Evolutionary conservation across 2,888 invertebrate species (phyloP).

Genomic region (Crioceris asparagi): DNA sequence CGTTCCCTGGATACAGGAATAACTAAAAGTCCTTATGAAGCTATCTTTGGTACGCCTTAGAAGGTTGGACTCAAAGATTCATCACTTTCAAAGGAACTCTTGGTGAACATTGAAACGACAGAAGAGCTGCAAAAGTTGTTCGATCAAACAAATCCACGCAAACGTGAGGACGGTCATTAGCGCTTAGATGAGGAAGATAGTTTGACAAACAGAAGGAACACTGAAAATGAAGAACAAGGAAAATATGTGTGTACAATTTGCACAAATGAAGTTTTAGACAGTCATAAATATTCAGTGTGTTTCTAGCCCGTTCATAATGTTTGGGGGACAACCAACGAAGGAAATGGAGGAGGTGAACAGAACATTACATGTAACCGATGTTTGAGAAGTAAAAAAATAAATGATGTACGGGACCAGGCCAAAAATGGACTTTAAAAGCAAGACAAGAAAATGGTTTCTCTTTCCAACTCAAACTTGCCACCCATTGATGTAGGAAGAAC

Average conservation of each 20-base stretch:
- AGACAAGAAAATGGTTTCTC: too few species aligned
- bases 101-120: slow-evolving; percentile 5
- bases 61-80: slow-evolving; percentile 10
- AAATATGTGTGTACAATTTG: slow-evolving; percentile 8
- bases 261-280: slow-evolving; percentile 9
- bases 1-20: slow-evolving; percentile 9
- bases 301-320: slow-evolving; percentile 3
- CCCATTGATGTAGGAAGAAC: too few species aligned
- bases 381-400: too few species aligned
- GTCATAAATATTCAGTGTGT: slow-evolving; percentile 9
- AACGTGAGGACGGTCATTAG: slow-evolving; percentile 6
- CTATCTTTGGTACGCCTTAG: slow-evolving; percentile 6
- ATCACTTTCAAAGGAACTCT: slow-evolving; percentile 8
- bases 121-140: slow-evolving; percentile 10
- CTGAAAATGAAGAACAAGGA: slow-evolving; percentile 5
- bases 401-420: too few species aligned
- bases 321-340: slow-evolving; percentile 4
- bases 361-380: too few species aligned
- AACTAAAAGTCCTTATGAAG: too few species aligned
- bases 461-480: too few species aligned
- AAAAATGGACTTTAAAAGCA: too few species aligned
- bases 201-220: too few species aligned
- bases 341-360: slow-evolving; percentile 1
- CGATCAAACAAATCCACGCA: slow-evolving; percentile 4
- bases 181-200: too few species aligned